phyloP scores from a whole-genome alignment of 2,797 vertebrate genomes.

The Ctenopoma multispine region DNA sequence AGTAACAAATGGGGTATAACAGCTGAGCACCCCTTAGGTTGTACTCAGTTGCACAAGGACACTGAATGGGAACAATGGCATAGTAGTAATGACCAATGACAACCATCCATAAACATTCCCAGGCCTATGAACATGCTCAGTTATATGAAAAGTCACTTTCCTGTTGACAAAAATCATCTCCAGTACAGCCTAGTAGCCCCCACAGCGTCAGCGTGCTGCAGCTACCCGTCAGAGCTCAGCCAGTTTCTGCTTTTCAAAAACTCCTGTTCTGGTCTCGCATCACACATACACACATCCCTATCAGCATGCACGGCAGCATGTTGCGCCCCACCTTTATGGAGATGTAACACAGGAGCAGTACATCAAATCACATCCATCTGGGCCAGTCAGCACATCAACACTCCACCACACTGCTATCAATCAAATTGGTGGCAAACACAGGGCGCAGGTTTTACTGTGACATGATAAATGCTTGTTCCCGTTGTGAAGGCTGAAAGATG shows the following conservation, averaged over 20 bases:
- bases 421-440: constrained; percentile 44
- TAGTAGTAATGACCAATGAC: constrained; percentile 58
- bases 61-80: too few species aligned
- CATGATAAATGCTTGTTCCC: constrained; percentile 34
- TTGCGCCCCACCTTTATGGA: constrained; percentile 51
- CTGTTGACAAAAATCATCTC: constrained; percentile 14
- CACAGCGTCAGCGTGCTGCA: constrained; percentile 19
- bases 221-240: constrained; percentile 52
- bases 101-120: constrained; percentile 55
- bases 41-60: too few species aligned
- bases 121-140: constrained; percentile 9
- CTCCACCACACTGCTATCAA: constrained; percentile 37
- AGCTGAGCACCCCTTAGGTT: too few species aligned
- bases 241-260: constrained; percentile 34
- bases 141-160: constrained; percentile 7
- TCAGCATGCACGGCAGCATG: constrained; percentile 53
- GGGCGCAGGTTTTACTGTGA: constrained; percentile 35
- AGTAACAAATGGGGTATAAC: too few species aligned
- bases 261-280: constrained; percentile 48
- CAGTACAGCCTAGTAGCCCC: background rate
- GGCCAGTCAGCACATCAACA: constrained; percentile 49
- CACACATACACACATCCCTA: constrained; percentile 10
- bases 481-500: constrained; percentile 43
- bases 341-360: constrained; percentile 56
- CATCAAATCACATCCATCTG: constrained; percentile 76